Base-by-base conservation (phyloP, 2,888 invertebrate genomes). In the Notocelia uddmanniana region DNA sequence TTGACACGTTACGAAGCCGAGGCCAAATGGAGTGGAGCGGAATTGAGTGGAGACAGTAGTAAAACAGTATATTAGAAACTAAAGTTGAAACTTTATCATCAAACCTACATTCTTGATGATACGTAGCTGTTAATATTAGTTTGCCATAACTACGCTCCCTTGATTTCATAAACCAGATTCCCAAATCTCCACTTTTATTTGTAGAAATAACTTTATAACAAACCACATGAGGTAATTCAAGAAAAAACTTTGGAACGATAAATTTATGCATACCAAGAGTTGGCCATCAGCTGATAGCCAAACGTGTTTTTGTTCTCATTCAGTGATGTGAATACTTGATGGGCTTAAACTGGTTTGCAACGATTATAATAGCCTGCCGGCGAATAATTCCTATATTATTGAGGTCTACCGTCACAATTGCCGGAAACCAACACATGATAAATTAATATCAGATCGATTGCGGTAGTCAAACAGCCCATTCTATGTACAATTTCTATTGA, bases 271-370 rank as follows among this genome's bases (percentile, higher is more conserved):
- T 87, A 82, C 85, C 85, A 79, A 77, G 76, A 74, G 72, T 73
- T 77, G 80, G 78, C 77, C 80, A 89, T 92, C 92, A 92, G 93
- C 92, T 93, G 93, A 91, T 89, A 81, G 78, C 74, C 75, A 83
- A 87, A 91, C 89, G 77, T 79, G 89, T 90, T 89, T 88, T 75
- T 70, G 73, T 79, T 79, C 83, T 80, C 87, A 87, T 88, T 89
- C 88, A 87, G 83, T 83, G 77, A 71, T 55, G 54, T 68, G 64
- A 64, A 68, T 74, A 64, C 68, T 50, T 68, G 48, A 71, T 74
- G 59, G 62, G 18, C 52, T 68, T 10, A 60, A 62, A 68, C 68
- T 10, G n/a, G 72, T 62, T 72, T 48, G 54, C 48, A 41, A 60
- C 54, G 59, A 62, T 59, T 71, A 66, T 66, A 71, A 66, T 66